phyloP scores from a whole-genome alignment of 2,888 invertebrate species.

The Parnassius smintheus region DNA sequence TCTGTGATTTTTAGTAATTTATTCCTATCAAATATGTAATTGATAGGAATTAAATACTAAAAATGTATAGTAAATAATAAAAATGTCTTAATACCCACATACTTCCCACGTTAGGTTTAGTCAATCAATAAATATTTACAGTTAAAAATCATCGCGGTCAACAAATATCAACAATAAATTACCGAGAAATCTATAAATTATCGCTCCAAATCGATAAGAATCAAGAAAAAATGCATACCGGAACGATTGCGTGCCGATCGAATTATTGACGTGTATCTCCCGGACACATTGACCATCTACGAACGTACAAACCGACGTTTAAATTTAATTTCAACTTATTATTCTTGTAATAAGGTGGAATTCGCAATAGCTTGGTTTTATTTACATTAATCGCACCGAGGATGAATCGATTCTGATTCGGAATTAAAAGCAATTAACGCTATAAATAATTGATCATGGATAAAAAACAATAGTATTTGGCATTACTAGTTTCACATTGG shows the following conservation, averaged over 20 bases:
- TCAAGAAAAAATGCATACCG: constrained; percentile 45
- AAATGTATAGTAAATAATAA: too few relatives aligned
- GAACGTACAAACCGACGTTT: constrained; percentile 28
- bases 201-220: constrained; percentile 34
- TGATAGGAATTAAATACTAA: too few relatives aligned
- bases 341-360: constrained; percentile 32
- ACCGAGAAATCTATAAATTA: constrained; percentile 34
- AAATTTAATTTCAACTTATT: constrained; percentile 19
- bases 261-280: constrained; percentile 72
- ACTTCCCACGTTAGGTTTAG: too few relatives aligned
- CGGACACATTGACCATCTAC: constrained; percentile 43
- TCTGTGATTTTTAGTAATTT: background rate
- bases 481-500: constrained; percentile 20
- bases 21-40: too few relatives aligned
- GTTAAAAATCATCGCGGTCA: too few relatives aligned
- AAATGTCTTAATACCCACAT: too few relatives aligned
- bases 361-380: constrained; percentile 28
- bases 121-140: too few relatives aligned
- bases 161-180: constrained; percentile 6
- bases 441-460: constrained; percentile 37
- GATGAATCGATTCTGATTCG: constrained; percentile 53
- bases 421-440: constrained; percentile 55
- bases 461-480: constrained; percentile 23
- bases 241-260: constrained; percentile 59
- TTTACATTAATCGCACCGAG: constrained; percentile 35